phyloP scores from a whole-genome alignment of 1,140 invertebrate genomes.

The Tachypleus tridentatus region DNA sequence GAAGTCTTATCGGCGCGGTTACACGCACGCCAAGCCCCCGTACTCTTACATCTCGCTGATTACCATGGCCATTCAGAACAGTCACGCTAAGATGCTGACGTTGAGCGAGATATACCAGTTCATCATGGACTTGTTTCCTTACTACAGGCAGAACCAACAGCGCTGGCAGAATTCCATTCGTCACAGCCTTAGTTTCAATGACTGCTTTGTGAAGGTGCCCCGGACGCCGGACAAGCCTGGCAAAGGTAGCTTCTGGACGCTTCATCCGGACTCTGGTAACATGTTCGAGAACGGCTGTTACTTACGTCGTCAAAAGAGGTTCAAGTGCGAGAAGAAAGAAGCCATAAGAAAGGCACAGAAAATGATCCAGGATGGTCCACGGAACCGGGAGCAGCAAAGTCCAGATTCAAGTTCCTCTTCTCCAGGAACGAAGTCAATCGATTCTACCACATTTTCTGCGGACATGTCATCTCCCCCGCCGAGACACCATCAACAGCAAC shows the following conservation, averaged over 20 bases:
- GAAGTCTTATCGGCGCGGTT: constrained; percentile 69
- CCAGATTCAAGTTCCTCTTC: too few relatives aligned
- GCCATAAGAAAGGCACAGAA: constrained; percentile 48
- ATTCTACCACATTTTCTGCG: too few relatives aligned
- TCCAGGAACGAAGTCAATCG: too few relatives aligned
- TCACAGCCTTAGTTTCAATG: constrained; percentile 86
- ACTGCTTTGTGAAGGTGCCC: constrained; percentile 98
- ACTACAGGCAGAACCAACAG: constrained; percentile 93
- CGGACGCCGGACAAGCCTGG: constrained; percentile 96
- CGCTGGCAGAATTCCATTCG: constrained; percentile 99
- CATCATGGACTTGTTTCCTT: constrained; percentile 98
- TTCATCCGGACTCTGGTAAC: constrained; percentile 96
- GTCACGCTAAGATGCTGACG: constrained; percentile 89
- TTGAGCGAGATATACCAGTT: constrained; percentile 98
- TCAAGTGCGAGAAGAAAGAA: constrained; percentile 95
- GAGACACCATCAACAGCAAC: constrained; percentile 2
- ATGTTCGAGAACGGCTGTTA: constrained; percentile 99
- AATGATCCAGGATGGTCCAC: too few relatives aligned
- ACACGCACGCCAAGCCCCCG: constrained; percentile 95
- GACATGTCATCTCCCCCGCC: too few relatives aligned
- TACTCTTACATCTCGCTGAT: constrained; percentile 99
- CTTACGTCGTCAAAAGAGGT: constrained; percentile 88
- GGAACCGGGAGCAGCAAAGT: too few relatives aligned
- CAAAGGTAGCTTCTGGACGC: constrained; percentile 90
- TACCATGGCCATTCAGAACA: constrained; percentile 98